Evolutionary conservation across 2,797 vertebrate species (phyloP).

Genomic region (Malacoraja senta): DNA sequence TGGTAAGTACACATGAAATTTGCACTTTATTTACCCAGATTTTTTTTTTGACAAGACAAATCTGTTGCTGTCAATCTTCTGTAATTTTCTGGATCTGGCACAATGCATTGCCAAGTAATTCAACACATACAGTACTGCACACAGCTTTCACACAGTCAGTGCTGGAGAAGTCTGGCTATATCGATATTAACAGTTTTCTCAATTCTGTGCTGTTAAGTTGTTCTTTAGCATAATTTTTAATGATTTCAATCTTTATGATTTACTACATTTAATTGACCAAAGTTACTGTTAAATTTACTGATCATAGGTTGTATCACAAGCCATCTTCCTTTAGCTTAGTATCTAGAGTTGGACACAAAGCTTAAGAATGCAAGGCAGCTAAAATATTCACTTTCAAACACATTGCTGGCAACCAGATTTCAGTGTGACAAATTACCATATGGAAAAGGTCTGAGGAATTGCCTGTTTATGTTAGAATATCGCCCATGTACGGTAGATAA

Average conservation of each 20-base stretch:
- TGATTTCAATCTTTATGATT: background rate
- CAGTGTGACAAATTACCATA: constrained; percentile 30
- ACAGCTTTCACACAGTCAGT: background rate
- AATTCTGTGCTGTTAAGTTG: no score
- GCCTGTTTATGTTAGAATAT: background rate
- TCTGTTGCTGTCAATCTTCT: background rate
- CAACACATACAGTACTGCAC: background rate
- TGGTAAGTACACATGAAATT: background rate
- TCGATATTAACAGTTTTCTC: background rate
- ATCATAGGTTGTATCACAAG: background rate
- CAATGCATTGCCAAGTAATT: background rate
- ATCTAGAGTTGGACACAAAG: background rate
- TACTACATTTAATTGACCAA: background rate
- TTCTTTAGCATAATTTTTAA: background rate
- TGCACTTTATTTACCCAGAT: background rate
- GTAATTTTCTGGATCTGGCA: background rate
- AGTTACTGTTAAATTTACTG: background rate
- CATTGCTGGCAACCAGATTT: constrained; percentile 15
- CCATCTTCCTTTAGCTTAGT: background rate
- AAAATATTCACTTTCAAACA: constrained; percentile 28
- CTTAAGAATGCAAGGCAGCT: constrained; percentile 27
- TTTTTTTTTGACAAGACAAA: background rate
- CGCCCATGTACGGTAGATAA: background rate
- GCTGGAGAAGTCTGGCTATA: background rate
- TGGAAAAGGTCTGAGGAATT: constrained; percentile 20